phyloP scores from a whole-genome alignment of 2,113 vertebrate genomes.

The Sminthopsis crassicaudata region DNA sequence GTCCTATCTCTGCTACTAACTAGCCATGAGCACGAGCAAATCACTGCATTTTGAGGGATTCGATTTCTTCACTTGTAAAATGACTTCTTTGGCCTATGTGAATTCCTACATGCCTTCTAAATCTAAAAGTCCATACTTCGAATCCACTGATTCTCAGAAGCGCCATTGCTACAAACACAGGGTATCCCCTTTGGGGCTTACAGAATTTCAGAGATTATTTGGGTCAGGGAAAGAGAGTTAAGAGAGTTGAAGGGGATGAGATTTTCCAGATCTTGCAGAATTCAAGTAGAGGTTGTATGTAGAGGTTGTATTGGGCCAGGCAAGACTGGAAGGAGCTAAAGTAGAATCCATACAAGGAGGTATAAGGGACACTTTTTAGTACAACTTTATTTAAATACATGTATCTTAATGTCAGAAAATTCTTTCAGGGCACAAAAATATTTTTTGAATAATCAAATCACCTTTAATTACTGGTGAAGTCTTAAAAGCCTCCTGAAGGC shows the following conservation, averaged over 20 bases:
- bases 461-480: not conserved
- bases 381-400: not conserved
- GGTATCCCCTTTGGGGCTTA: not conserved
- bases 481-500: not conserved
- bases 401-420: not conserved
- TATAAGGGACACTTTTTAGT: not conserved
- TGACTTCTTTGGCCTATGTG: not conserved
- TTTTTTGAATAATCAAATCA: not conserved
- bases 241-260: constrained; percentile 45
- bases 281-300: not conserved
- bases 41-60: not conserved
- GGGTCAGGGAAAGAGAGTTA: not conserved
- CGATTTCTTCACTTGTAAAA: not conserved
- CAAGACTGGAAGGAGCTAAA: not conserved
- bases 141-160: not conserved
- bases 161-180: not conserved
- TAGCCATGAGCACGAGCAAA: not conserved
- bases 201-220: not conserved
- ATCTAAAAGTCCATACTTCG: not conserved
- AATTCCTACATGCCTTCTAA: not conserved
- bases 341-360: not conserved
- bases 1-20: not conserved
- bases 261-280: constrained; percentile 36
- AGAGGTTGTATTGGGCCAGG: not conserved
- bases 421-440: not conserved